Base-by-base conservation (phyloP, 2,113 vertebrate species). In the Perca schrenkii region DNA sequence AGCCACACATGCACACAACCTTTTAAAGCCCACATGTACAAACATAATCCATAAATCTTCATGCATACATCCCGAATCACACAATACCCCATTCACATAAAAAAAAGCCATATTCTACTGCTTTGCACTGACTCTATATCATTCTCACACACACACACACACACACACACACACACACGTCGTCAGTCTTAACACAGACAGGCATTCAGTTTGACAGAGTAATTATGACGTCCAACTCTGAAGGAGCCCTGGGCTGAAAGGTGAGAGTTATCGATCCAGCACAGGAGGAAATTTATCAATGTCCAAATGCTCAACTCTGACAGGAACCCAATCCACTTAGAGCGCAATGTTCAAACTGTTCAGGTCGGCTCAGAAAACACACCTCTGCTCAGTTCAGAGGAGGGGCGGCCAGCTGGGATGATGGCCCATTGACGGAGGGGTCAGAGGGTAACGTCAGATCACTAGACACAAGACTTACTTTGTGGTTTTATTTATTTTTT, bases 211-310 rank as follows among this genome's bases (percentile, higher is more conserved):
- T 95, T 99, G 97, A 99, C 97, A 99, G 95, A 95, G 96, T 98
- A 98, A 98, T 99, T 98, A 98, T 68, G 96, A 96, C 93, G 95
- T 96, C 94, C 93, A 92, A 92, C 94, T 96, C 95, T 86, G 89
- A 85, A 89, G 88, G 91, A 90, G 91, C 95, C 94, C 92, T 91
- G 91, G 74, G 74, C 95, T 85, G 93, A 96, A 80, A 94, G 93
- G 95, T 93, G 94, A 94, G 86, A 96, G 95, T 96, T 98, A 98
- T 99, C 96, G 97, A 98, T 98, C 96, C 95, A 93, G 94, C 94
- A 94, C 94, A 91, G 95, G 86, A 95, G 95, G 96, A 97, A 96
- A 99, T 99, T 97, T 97, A 98, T 99, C 98, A 98, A 96, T 97
- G 97, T 98, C 97, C 95, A 86, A 92, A 86, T 85, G 87, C 90